Evolutionary conservation across 2,113 vertebrate species (phyloP).

Genomic region (Mixornis gularis): DNA sequence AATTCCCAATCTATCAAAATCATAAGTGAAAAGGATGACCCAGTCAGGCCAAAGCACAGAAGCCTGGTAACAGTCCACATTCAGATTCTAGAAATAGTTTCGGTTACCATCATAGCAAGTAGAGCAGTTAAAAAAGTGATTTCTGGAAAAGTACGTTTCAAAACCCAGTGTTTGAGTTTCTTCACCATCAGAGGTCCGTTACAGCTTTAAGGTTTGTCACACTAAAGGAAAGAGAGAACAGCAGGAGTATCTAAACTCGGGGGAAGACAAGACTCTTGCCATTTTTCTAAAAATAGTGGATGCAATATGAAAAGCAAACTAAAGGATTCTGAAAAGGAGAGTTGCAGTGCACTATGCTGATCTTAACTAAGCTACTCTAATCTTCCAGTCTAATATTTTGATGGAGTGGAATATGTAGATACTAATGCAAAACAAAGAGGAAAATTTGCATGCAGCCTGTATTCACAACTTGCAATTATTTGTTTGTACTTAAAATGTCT

Average conservation of each 20-base stretch:
- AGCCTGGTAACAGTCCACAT: neutral
- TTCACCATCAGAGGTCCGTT: neutral
- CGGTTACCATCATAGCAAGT: neutral
- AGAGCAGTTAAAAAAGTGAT: neutral
- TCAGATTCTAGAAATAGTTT: neutral
- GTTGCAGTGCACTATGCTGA: neutral
- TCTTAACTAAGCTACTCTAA: neutral
- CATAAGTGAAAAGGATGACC: neutral
- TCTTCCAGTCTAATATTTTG: neutral
- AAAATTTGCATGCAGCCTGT: neutral
- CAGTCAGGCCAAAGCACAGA: neutral
- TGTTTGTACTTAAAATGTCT: neutral
- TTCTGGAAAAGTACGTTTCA: neutral
- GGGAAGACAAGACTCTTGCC: neutral
- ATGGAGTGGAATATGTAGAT: neutral
- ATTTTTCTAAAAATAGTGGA: slow-evolving; percentile 2
- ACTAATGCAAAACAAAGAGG: neutral
- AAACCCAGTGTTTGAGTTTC: neutral
- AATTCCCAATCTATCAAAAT: neutral
- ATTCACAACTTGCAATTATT: neutral
- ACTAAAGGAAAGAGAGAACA: neutral
- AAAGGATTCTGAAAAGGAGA: neutral
- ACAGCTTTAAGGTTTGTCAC: neutral
- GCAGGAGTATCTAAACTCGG: neutral
- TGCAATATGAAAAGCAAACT: neutral